A percentile compares a stretch with the other conserved stretches of the same genome.
Conservation (phyloP, 2,888 invertebrate species). For the Nemotelus pantherinus region DNA sequence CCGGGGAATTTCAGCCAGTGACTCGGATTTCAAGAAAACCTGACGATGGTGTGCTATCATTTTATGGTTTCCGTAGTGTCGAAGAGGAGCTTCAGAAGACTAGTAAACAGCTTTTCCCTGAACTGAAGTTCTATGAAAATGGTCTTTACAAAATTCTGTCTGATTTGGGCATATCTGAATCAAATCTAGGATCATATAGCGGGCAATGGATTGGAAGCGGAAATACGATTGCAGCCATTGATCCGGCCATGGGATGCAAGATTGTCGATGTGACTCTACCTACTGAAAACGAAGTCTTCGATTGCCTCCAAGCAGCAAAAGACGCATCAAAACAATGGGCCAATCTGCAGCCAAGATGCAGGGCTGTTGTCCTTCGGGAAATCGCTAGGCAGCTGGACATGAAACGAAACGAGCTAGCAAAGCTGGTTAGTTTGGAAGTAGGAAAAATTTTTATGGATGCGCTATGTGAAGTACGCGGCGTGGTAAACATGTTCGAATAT, state of each 20-base stretch:
- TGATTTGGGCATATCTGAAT: slow-evolving; percentile 20
- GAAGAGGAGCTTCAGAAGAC: slow-evolving; percentile 10
- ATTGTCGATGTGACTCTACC: slow-evolving; percentile 14
- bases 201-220: slow-evolving; percentile 26
- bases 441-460: slow-evolving; percentile 23
- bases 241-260: slow-evolving; percentile 11
- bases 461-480: slow-evolving; percentile 14
- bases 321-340: background rate
- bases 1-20: slow-evolving; percentile 15
- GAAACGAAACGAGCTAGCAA: background rate
- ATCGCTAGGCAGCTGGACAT: background rate
- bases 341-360: slow-evolving; percentile 2
- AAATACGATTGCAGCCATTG: background rate
- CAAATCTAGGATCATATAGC: slow-evolving; percentile 4
- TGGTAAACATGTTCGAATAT: slow-evolving; percentile 25
- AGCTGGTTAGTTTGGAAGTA: slow-evolving; percentile 18
- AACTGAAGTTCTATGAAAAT: background rate
- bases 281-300: background rate
- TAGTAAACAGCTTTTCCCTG: background rate
- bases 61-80: slow-evolving; percentile 1
- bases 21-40: background rate
- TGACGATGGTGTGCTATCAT: background rate
- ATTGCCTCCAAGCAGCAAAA: slow-evolving; percentile 10
- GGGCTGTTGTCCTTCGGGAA: slow-evolving; percentile 14
- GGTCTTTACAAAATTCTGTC: background rate